Evolutionary conservation across 2,888 invertebrate species (phyloP).

Genomic region (Scelioninae gen. 1): DNA sequence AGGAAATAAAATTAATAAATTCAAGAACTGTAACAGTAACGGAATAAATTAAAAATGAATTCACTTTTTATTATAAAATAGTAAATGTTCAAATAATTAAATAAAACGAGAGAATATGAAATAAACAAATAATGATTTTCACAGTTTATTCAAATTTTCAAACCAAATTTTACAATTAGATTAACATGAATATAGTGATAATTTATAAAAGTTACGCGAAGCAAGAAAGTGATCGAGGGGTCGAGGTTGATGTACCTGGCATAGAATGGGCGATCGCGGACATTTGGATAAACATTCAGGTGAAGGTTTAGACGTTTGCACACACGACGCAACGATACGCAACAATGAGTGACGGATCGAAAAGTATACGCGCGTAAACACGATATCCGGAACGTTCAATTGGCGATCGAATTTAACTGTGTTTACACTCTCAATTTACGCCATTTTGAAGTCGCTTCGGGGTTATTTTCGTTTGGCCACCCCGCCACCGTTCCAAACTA

Average conservation of each 20-base stretch:
- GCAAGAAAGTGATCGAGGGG: conserved; percentile 7
- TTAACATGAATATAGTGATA: no score
- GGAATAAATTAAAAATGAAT: no score
- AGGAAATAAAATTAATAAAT: no score
- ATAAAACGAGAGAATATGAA: no score
- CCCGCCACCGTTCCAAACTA: conserved; percentile 44
- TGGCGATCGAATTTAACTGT: conserved; percentile 77
- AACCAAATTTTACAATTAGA: no score
- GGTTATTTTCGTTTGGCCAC: conserved; percentile 59
- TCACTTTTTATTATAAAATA: no score
- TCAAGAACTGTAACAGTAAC: no score
- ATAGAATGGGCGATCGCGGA: conserved; percentile 84
- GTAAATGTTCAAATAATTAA: no score
- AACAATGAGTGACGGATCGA: no score
- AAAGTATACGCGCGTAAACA: conserved; percentile 16
- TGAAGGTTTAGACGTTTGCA: conserved; percentile 66
- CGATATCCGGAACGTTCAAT: conserved; percentile 39
- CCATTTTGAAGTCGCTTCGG: conserved; percentile 80
- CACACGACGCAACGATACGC: conserved; percentile 55
- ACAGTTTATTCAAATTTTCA: not conserved
- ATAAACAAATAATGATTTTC: no score
- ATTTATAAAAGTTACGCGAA: not conserved
- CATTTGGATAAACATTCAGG: conserved; percentile 84
- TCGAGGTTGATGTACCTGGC: conserved; percentile 80
- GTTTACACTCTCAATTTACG: conserved; percentile 82